Evolutionary conservation across 2,797 vertebrate genomes (phyloP), one percentile per base, ranked within the genome.

Genomic region (Tamandua tetradactyla): DNA sequence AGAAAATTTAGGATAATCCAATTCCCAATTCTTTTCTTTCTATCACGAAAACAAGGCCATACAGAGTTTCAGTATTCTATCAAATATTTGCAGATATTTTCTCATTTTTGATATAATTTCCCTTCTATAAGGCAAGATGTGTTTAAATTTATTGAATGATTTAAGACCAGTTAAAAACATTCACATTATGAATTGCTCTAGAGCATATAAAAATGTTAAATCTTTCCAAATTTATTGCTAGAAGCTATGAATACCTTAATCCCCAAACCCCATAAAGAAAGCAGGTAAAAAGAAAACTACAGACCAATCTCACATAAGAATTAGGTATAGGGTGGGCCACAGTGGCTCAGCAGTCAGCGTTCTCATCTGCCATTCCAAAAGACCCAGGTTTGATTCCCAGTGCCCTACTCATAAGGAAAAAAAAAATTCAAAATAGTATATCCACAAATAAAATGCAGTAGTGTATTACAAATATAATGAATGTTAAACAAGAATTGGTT

Each of bases 131-230:
- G 40, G 13, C 4, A 71, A 68, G 32, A 74, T 44, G 0, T 32
- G 32, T 7, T 35, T 87, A 87, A 75, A 1, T 90, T 79, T 47
- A 84, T 30, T 57, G 10, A 94, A 27, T 93, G 13, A 82, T 62
- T 84, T 91, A 85, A 78, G 80, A 64, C 7, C 17, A 84, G 22
- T 71, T 32, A 66, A 83, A 89, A 59, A 1, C 1, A 91, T 20
- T 37, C 87, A 4, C 23, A 87, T 85, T 95, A 91, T 88, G 91
- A 90, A 87, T 89, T 72, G 4, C 5, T 27, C 20, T 35, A 71
- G 22, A 49, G 47, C 4, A 81, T 13, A 52, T 27, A 61, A 92
- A 83, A 91, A 74, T 40, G 14, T 52, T 76, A 32, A 89, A 40
- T 72, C 78, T 10, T 79, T 82, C 68, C 6, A 82, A 22, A 47